Evolutionary conservation across 1,140 invertebrate species (phyloP), one percentile per base, ranked within the genome.

Genomic region (Drosophila simulans): DNA sequence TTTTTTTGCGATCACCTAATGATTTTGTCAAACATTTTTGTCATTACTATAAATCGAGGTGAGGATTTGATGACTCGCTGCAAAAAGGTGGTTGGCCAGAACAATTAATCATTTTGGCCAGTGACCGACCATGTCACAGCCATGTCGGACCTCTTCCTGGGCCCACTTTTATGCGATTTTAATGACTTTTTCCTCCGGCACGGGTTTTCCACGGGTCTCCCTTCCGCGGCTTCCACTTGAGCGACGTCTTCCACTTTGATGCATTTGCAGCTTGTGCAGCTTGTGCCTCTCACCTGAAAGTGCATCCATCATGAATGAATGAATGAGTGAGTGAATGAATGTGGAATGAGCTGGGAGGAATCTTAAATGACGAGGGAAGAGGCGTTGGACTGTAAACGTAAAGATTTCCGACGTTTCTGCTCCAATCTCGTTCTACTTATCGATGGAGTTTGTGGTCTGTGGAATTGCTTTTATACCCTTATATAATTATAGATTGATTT

Each of bases 331-430:
- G 8, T 42, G 40, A 17, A 10, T 31, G 7, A 37, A 56, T 64
- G 60, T 5, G 48, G 48, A 69, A 39, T 54, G 65, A 53, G 48
- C 12, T 43, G 48, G 13, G 34, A 17, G 49, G 46, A 49, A 31
- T 49, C 25, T 49, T 10, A 49, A 49, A 37, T 37, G 60, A 64
- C 52, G 53, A 46, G 54, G 25, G 5, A 48, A 59, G 57, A 84
- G 85, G 88, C 80, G 88, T 88, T 83, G 80, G 88, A 91, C 83
- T 91, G 88, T 91, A 71, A 90, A 91, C 68, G 70, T 60, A 59
- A 37, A 77, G 72, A 90, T 79, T 42, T 48, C 17, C 37, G 37
- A 5, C 20, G 31, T 13, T 20, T 27, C 35, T 35, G 22, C 22
- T 35, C 17, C 25, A 80, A 66, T 46, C 37, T 56, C 37, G 4